Evolutionary conservation across 2,113 vertebrate species (phyloP), one percentile per base, ranked within the genome.

Genomic region (Dromas ardeola): DNA sequence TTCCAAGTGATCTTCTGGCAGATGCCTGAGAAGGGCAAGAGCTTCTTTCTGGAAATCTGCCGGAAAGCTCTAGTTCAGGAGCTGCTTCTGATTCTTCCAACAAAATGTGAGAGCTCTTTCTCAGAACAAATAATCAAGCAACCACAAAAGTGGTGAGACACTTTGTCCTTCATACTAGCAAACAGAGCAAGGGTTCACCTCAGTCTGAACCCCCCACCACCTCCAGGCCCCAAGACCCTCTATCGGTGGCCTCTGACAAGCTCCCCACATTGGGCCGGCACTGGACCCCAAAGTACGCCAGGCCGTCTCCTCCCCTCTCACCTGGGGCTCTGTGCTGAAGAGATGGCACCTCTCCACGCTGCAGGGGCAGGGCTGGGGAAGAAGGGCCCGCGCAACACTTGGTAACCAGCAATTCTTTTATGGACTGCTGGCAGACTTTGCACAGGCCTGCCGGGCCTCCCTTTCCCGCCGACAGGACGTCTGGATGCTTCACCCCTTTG

Each of bases 361-460:
- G 12, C 19, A 56, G 6, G 9, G 8, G 3, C 55, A 65, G 40
- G 11, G 7, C 1, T 12, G 9, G 32, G 27, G 6, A 43, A 58
- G 11, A 72, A 72, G 11, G 19, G 6, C 1, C 15, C 42, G 23
- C 3, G 1, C 3, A 62, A 58, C 36, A n/a, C 11, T 53, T 72
- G 49, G 5, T 18, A 32, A 34, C 18, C 20, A 6, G 2, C 4
- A 52, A 1, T 23, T 69, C 11, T 65, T 81, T 53, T 26, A 40
- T 7, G 14, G 32, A 89, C 15, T 8, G 2, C 10, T 15, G 70
- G 13, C 6, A 73, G 34, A 85, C 10, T 16, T 49, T 59, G 6
- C 0, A 0, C 15, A 45, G 40, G 10, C 15, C 2, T 4, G 6
- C 23, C 43, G 32, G 23, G 4, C 2, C 3, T 70, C 30, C 20